Base-by-base conservation (phyloP, 2,113 vertebrate genomes). In the Ailurus styani region DNA sequence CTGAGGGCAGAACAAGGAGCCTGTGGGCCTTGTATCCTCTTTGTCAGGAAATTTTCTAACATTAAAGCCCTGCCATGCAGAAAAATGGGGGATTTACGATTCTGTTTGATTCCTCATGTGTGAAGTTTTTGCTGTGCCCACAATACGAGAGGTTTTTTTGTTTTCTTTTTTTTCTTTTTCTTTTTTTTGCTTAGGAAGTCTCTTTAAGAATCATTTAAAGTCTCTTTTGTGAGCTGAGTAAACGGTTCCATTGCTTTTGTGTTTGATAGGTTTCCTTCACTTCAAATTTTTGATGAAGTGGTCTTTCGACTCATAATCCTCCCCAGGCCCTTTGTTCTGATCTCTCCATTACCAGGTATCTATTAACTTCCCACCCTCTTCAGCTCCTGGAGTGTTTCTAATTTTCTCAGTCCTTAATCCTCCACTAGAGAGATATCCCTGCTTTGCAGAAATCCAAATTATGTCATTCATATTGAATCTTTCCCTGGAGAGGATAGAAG, bases 41-140 rank as follows among this genome's bases (percentile, higher is more conserved):
- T 96, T 96, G 91, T 98, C 90, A 94, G 89, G 91, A 95, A 84
- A 87, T 93, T 91, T 97, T 93, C 93, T 94, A 75, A 96, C 92
- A 96, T 87, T 95, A 96, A 97, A 98, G 96, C 23, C 68, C 79
- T 87, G 60, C 75, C 95, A 96, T 95, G 86, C 50, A 94, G 91
- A 93, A 96, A 96, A 97, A 81, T 93, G 68, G 68, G 52, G 81
- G 83, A 96, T 95, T 96, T 95, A 82, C 86, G 70, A 95, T 96
- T 97, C 97, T 96, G 72, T 98, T 98, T 98, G 97, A 98, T 98
- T 93, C 64, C 54, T 88, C 25, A 52, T 57, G 66, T 97, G 86
- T 87, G 50, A 47, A 64, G 31, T 72, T 96, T 98, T 96, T 95
- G 50, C 94, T 96, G 70, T 96, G 64, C 47, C 72, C 68, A 93